These are phyloP conservation scores for Abramis brama DNA, from an alignment of 2,113 vertebrate species.

Conservation along the genomic window DNA sequence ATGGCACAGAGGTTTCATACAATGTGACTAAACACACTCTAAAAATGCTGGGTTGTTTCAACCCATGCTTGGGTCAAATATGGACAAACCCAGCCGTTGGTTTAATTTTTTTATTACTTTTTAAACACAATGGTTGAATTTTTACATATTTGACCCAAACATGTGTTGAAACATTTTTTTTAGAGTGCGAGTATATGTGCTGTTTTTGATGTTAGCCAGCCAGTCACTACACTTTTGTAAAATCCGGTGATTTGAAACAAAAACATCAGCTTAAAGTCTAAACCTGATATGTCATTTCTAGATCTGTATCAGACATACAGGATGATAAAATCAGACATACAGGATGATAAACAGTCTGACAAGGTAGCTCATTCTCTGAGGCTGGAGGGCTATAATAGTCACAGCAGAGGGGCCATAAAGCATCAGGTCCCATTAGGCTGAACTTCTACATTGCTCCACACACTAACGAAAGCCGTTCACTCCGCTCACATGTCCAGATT, in stretches of 20 bases:
- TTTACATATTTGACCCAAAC: too few species aligned
- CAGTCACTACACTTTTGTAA: background rate
- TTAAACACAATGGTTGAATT: too few species aligned
- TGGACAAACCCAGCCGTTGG: too few species aligned
- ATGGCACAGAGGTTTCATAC: background rate
- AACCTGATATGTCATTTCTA: background rate
- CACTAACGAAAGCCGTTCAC: background rate
- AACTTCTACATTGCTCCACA: background rate
- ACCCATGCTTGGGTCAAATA: too few species aligned
- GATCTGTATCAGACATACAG: constrained; percentile 30
- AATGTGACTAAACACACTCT: background rate
- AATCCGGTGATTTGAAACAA: background rate
- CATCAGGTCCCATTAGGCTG: constrained; percentile 34
- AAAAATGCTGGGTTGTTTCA: too few species aligned
- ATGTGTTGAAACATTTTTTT: too few species aligned
- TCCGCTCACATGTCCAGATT: constrained; percentile 35
- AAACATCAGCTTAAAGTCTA: background rate
- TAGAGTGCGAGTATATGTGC: too few species aligned
- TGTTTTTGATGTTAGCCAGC: background rate
- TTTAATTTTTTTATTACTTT: too few species aligned
- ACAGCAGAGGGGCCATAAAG: constrained; percentile 28
- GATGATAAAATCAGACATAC: constrained; percentile 30
- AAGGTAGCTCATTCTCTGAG: constrained; percentile 5
- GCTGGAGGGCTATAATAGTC: constrained; percentile 1
- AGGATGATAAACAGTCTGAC: constrained; percentile 18